Evolutionary conservation across 2,888 invertebrate species (phyloP), one percentile per base, ranked within the genome.

Genomic region (Meganola albula): DNA sequence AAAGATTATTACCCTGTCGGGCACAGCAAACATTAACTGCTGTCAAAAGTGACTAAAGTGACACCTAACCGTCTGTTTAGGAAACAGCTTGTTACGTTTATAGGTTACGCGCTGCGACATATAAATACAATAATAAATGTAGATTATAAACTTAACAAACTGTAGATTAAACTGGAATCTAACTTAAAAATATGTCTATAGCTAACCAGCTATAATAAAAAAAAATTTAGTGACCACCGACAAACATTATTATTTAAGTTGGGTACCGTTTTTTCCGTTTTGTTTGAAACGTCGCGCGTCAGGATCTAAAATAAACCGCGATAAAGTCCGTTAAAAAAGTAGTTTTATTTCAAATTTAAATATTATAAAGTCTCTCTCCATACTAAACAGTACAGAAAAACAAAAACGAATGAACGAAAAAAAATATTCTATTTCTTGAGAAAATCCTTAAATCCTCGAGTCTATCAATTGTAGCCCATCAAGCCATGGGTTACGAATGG

Each of bases 381-480:
- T 10, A 4, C 24, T 23, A 21, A 1, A 3, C 12, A 7, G 14
- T 6, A 16, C 34, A 40, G 32, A 18, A 24, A 35, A 24, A 34
- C 34, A 48, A 38, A 49, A 28, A 31, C 12, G 23, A 28, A 20
- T 7, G 6, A 4, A 16, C 6, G 4, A 16, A 3, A 53, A 48
- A 53, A 53, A 46, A 40, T 35, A 54, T 54, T 53, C 46, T 40
- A 54, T 53, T 48, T 44, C 36, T 28, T 14, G 4, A 11, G 16
- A n/a, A 18, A 38, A 39, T 38, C 52, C 27, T 25, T 34, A 46
- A 51, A 40, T 27, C 48, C 46, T 24, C 12, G 34, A 53, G 46
- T 53, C 52, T 53, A 53, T 53, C 53, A 53, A 54, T 46, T 27
- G 38, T 37, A 33, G 34, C 43, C 41, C 34, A 24, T 29, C 28